phyloP scores from a whole-genome alignment of 1,140 invertebrate species.

The Euwallacea similis region DNA sequence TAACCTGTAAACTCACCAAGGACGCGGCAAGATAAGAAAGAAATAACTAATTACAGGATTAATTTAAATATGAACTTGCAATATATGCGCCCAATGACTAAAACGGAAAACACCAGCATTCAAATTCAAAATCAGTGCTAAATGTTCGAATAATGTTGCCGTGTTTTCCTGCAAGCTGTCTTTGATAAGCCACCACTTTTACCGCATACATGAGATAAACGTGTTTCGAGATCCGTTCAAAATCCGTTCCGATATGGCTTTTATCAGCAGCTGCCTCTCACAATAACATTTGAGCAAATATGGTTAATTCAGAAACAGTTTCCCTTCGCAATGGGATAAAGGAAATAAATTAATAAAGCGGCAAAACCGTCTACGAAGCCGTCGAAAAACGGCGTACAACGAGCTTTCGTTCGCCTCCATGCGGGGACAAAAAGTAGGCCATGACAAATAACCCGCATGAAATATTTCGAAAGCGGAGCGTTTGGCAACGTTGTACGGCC shows the following conservation, averaged over 20 bases:
- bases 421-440: slow-evolving; percentile 30
- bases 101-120: neutral
- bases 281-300: neutral
- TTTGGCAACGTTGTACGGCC: slow-evolving; percentile 22
- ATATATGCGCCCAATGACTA: too few relatives aligned
- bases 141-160: slow-evolving; percentile 14
- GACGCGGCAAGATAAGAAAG: too few relatives aligned
- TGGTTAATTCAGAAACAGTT: too few relatives aligned
- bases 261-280: neutral
- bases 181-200: slow-evolving; percentile 14
- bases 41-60: too few relatives aligned
- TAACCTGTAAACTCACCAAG: too few relatives aligned
- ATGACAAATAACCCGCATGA: slow-evolving; percentile 36
- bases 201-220: slow-evolving; percentile 12
- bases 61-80: too few relatives aligned
- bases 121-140: neutral
- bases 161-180: slow-evolving; percentile 14
- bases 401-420: slow-evolving; percentile 19
- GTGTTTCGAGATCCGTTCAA: neutral
- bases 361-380: neutral
- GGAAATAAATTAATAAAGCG: neutral
- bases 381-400: slow-evolving; percentile 18
- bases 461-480: slow-evolving; percentile 32
- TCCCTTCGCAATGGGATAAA: neutral
- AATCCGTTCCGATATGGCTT: neutral